Evolutionary conservation across 2,888 invertebrate genomes (phyloP).

Genomic region (Isoperla grammatica): DNA sequence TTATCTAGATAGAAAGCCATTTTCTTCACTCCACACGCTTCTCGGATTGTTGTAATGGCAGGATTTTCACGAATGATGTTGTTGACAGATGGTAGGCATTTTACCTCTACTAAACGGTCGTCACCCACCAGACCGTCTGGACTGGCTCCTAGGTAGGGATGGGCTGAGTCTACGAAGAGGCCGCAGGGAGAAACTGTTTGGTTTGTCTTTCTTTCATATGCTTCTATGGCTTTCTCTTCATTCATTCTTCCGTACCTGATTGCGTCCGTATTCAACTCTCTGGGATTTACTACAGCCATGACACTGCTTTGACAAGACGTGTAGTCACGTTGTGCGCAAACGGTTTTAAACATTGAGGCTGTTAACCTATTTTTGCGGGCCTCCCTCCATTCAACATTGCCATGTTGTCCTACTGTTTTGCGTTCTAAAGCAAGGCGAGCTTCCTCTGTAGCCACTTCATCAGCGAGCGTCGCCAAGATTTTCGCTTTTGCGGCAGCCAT

Average conservation of each 20-base stretch:
- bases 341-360: slow-evolving; percentile 18
- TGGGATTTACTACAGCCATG: slow-evolving; percentile 25
- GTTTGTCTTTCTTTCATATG: slow-evolving; percentile 21
- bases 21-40: too few species aligned
- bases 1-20: too few species aligned
- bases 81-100: too few species aligned
- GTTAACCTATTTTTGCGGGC: slow-evolving; percentile 23
- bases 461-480: too few species aligned
- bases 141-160: slow-evolving; percentile 2
- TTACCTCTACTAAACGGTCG: too few species aligned
- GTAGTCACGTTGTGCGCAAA: neutral
- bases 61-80: too few species aligned
- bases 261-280: slow-evolving; percentile 21
- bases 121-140: too few species aligned
- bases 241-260: slow-evolving; percentile 27
- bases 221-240: slow-evolving; percentile 26
- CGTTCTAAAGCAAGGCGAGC: slow-evolving; percentile 13
- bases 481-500: neutral
- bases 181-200: slow-evolving; percentile 31
- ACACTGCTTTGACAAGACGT: slow-evolving; percentile 23
- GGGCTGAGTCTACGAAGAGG: slow-evolving; percentile 32
- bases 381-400: slow-evolving; percentile 17
- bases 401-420: slow-evolving; percentile 18
- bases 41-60: too few species aligned
- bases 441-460: slow-evolving; percentile 10